Conservation (phyloP, 1,140 invertebrate species). For the Brachionus paranguensis region DNA sequence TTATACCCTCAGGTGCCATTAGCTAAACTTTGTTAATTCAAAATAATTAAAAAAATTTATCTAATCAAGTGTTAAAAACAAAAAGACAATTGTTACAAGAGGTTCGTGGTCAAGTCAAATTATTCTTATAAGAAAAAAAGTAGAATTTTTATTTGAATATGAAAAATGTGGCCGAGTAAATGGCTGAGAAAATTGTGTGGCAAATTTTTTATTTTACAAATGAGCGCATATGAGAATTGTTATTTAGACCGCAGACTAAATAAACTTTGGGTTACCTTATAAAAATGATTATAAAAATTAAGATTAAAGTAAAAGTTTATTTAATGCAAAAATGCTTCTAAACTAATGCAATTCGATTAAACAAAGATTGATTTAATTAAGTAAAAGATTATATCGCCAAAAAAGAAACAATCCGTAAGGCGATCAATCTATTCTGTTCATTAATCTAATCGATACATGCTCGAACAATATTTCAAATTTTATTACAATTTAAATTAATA, state of each 20-base stretch:
- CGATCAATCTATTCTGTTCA: neutral
- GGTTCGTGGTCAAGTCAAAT: too few relatives aligned
- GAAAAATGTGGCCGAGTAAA: neutral
- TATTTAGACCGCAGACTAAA: constrained; percentile 15
- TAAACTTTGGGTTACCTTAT: constrained; percentile 21
- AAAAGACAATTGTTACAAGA: too few relatives aligned
- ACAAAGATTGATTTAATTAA: neutral
- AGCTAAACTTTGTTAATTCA: too few relatives aligned
- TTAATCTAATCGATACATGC: neutral
- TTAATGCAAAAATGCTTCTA: neutral
- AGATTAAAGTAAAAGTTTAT: constrained; percentile 4
- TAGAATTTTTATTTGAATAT: too few relatives aligned
- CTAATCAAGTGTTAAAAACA: too few relatives aligned
- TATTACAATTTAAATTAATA: neutral
- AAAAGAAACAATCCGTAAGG: neutral
- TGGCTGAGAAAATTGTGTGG: neutral
- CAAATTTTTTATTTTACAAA: neutral
- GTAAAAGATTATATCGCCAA: neutral
- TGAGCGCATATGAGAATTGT: neutral
- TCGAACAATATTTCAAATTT: neutral
- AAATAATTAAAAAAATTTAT: too few relatives aligned
- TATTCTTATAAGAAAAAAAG: too few relatives aligned
- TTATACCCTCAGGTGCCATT: too few relatives aligned
- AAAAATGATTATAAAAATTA: neutral
- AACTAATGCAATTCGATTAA: neutral